Evolutionary conservation across 2,113 vertebrate genomes (phyloP).

Genomic region (Cyanistes caeruleus): DNA sequence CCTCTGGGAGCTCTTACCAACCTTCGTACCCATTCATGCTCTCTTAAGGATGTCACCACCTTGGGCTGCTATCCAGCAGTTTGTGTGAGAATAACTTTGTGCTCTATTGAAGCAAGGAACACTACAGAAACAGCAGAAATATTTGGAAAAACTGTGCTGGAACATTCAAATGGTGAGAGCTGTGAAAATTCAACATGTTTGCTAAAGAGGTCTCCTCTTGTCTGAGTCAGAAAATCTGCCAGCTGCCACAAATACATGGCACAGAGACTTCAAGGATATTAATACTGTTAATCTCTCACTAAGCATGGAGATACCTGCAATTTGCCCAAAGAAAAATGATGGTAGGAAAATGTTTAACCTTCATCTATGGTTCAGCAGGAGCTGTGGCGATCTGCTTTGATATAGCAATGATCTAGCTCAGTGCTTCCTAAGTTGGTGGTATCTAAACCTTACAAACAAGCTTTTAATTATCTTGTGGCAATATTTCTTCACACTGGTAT

Average conservation of each 20-base stretch:
- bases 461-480: not conserved
- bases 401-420: not conserved
- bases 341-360: not conserved
- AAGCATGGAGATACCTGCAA: not conserved
- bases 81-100: not conserved
- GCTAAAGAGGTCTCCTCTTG: constrained; percentile 5
- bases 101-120: constrained; percentile 3
- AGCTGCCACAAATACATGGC: not conserved
- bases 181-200: not conserved
- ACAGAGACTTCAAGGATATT: not conserved
- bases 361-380: not conserved
- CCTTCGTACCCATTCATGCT: fast-evolving
- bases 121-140: not conserved
- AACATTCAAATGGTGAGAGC: not conserved
- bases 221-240: not conserved
- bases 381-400: not conserved
- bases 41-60: not conserved
- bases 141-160: not conserved
- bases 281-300: not conserved
- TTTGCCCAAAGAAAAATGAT: not conserved
- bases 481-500: not conserved
- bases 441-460: not conserved
- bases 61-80: not conserved
- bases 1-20: not conserved
- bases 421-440: not conserved